Base-by-base conservation (phyloP, 2,888 invertebrate genomes). In the Chalcosyrphus nemorum region DNA sequence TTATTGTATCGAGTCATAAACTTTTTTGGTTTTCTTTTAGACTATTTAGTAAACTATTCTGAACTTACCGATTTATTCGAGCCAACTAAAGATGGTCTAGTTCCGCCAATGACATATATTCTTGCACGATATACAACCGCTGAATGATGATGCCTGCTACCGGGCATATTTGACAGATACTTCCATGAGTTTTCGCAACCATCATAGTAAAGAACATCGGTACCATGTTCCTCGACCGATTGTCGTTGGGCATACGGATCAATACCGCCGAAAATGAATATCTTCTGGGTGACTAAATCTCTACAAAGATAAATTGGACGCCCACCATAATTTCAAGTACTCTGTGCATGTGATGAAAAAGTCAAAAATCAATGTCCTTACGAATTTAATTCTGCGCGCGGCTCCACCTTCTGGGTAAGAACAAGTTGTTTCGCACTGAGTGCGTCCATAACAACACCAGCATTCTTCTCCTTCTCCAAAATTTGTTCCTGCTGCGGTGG, bases 61-160 rank as follows among this genome's bases (percentile, higher is more conserved):
- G 45, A 61, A 56, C 80, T 80, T 75, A 86, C 74, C 19, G 59
- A 56, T 41, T 81, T 82, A 1, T 6, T 32, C 7, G 68, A 38
- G 1, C 68, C 43, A n/a, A 41, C 63, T n/a, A 65, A 21, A 17
- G 87, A 81, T 41, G 88, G 88, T 86, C 87, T 87, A n/a, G 88
- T 88, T 13, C 89, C 92, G 93, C 95, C 95, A 84, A 94, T 94
- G 86, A 95, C 91, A 89, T 94, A 95, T 32, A 95, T 93, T 86
- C 93, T 92, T 72, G 94, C 95, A 87, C 93, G 92, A 52, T 94
- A 91, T 87, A 94, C 94, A 13, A 93, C 93, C 0, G 94, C 93
- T 0, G 94, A 93, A 89, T 95, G 95, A 89, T 95, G 95, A 88
- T 95, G 94, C 88, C 95, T 94, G 76, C 95, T 92, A 0, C 95